Base-by-base conservation (phyloP, 2,888 invertebrate genomes). In the Troides helena region DNA sequence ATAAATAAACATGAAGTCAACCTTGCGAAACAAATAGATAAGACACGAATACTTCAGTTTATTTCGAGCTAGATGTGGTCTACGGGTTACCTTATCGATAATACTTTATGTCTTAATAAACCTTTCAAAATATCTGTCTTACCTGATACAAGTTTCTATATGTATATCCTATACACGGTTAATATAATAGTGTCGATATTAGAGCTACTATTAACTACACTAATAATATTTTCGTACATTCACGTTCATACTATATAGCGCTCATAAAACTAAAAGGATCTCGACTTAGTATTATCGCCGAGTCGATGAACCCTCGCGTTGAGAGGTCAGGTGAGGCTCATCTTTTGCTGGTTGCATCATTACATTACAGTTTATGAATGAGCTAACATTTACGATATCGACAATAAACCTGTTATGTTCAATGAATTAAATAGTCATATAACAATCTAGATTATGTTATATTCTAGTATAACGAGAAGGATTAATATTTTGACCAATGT, bases 301-400 rank as follows among this genome's bases (percentile, higher is more conserved):
- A 67, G 70, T 70, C 70, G 67, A 67, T 61, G 67, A 67, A 67
- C 70, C 56, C 60, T 46, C 59, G 56, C 58, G 56, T 25, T 56
- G 57, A 61, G 61, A 70, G 70, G 70, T 70, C 67, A 67, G 70
- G 60, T 70, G 64, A 30, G 60, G 61, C 59, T 64, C 67, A 70
- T 70, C 70, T 64, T 61, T 56, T 53, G 39, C 39, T 10, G 66
- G 46, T 65, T 67, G 64, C 67, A 70, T 68, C 68, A 62, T 61
- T 70, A 70, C 65, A 58, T 65, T 46, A 50, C 66, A 66, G 62
- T 70, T 66, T 70, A 62, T 70, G 69, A 70, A 70, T 70, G 69
- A 70, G 66, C 23, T 23, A 43, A 59, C 57, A 36, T 66, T 62
- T 70, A 59, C 50, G 46, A 46, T 68, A 68, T 36, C 21, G 59